Evolutionary conservation across 2,113 vertebrate species (phyloP).

Genomic region (Rhynchomys soricoides): DNA sequence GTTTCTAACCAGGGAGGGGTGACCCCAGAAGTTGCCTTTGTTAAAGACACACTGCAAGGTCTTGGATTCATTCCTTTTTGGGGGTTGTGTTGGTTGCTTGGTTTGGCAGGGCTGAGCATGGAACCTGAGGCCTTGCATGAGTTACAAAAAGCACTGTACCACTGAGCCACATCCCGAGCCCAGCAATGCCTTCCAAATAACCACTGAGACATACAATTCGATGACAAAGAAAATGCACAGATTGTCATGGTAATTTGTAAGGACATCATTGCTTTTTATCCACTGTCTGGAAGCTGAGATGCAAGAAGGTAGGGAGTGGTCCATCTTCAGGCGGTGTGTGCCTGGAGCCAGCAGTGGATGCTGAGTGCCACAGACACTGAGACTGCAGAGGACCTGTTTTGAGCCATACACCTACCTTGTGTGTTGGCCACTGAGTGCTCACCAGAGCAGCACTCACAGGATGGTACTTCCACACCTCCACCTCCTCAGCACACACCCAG

Average conservation of each 20-base stretch:
- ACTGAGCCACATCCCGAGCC: not conserved
- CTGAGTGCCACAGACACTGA: fast-evolving
- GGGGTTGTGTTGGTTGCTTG: not conserved
- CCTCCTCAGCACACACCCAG: not conserved
- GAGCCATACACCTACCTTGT: not conserved
- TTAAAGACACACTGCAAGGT: fast-evolving
- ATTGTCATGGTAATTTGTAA: not conserved
- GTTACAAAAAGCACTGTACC: not conserved
- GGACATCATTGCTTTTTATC: not conserved
- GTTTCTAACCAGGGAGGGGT: not conserved
- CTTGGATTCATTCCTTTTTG: not conserved
- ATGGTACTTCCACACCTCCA: too few species aligned
- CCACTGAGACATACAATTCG: not conserved
- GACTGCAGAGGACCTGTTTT: not conserved
- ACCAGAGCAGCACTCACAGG: fast-evolving
- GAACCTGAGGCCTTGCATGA: not conserved
- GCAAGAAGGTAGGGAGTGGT: not conserved
- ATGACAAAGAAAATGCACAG: not conserved
- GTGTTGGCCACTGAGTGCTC: not conserved
- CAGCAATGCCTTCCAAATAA: not conserved
- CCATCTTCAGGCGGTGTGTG: not conserved
- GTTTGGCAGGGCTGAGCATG: not conserved
- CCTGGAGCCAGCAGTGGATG: fast-evolving
- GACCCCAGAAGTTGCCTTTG: not conserved
- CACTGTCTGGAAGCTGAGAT: not conserved